Evolutionary conservation across 2,113 vertebrate species (phyloP).

Genomic region (Gobius niger): DNA sequence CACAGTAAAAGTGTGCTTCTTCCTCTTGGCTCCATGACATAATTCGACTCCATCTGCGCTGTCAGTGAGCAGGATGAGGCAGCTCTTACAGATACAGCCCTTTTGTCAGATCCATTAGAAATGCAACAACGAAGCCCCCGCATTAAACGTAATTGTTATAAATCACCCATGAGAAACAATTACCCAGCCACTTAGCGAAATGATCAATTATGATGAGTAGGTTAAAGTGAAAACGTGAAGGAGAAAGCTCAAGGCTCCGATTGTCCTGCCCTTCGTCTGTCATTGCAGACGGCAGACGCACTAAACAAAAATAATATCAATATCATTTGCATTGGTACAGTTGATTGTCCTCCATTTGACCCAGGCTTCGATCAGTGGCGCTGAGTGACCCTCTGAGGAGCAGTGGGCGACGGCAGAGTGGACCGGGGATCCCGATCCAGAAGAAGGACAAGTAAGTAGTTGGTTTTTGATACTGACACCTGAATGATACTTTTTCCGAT

Average conservation of each 20-base stretch:
- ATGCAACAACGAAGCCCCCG: background rate
- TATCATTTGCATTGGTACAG: too few species aligned
- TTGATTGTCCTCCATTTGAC: too few species aligned
- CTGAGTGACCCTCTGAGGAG: too few species aligned
- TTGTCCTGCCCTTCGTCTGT: slow-evolving; percentile 44
- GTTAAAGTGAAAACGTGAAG: slow-evolving; percentile 2
- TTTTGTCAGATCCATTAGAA: background rate
- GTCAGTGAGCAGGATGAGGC: background rate
- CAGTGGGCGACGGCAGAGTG: too few species aligned
- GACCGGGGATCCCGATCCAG: too few species aligned
- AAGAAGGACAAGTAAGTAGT: too few species aligned
- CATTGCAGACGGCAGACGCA: slow-evolving; percentile 38
- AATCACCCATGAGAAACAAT: background rate
- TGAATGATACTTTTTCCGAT: too few species aligned
- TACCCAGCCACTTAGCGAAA: background rate
- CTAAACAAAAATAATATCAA: background rate
- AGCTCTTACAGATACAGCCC: background rate
- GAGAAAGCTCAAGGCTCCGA: slow-evolving; percentile 21
- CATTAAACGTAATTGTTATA: slow-evolving; percentile 2
- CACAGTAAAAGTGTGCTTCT: background rate
- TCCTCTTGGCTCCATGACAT: background rate
- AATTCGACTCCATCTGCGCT: background rate
- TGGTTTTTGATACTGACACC: too few species aligned
- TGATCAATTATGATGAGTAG: background rate
- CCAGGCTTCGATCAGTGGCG: too few species aligned